Conservation (phyloP, 2,888 invertebrate species). For the Microctonus hyperodae region DNA sequence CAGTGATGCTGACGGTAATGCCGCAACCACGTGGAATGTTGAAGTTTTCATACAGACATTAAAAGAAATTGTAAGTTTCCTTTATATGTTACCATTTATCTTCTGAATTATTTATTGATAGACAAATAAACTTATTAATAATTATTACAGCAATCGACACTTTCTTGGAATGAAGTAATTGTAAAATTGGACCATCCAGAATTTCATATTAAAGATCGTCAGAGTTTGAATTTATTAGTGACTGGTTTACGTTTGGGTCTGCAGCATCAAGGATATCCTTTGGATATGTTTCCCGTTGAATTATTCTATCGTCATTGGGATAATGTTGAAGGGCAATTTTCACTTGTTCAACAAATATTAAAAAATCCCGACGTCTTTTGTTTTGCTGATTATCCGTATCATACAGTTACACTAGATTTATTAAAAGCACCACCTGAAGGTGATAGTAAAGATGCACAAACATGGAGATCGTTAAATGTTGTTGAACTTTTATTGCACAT, state of each 20-base stretch:
- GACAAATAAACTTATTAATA: not conserved
- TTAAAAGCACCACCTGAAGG: conserved; percentile 94
- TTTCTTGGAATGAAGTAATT: conserved; percentile 94
- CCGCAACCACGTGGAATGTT: conserved; percentile 83
- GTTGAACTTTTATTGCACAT: conserved; percentile 87
- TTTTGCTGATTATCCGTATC: conserved; percentile 90
- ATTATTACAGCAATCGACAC: conserved; percentile 67
- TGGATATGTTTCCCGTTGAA: conserved; percentile 85
- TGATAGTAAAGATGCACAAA: conserved; percentile 90
- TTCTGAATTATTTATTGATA: not conserved
- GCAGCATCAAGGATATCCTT: conserved; percentile 76
- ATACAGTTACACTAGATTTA: conserved; percentile 85
- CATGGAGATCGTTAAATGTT: conserved; percentile 93
- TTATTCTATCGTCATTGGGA: conserved; percentile 91
- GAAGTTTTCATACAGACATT: conserved; percentile 93
- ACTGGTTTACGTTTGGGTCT: conserved; percentile 83
- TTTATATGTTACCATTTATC: not conserved
- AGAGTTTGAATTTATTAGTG: conserved; percentile 82
- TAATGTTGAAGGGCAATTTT: conserved; percentile 91
- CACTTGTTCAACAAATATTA: conserved; percentile 84
- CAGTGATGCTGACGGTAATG: conserved; percentile 64
- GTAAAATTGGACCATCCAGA: conserved; percentile 90
- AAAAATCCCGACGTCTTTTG: conserved; percentile 94
- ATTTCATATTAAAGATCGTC: conserved; percentile 86
- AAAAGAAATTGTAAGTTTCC: conserved; percentile 76